Evolutionary conservation across 1,140 invertebrate species (phyloP).

Genomic region (Fragariocoptes setiger): DNA sequence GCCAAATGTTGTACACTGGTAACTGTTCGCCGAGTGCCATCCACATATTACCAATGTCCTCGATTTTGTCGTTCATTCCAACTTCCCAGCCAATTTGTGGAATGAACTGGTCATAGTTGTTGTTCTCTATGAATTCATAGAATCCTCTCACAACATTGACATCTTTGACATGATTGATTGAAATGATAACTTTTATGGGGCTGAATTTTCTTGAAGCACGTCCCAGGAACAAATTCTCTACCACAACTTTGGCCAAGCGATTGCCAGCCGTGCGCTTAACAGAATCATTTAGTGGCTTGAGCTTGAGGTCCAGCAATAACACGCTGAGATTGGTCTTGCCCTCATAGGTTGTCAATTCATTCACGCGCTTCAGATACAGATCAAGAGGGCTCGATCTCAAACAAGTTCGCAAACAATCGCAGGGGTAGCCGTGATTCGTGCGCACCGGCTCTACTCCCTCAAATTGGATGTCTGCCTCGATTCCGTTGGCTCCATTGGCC

Average conservation of each 20-base stretch:
- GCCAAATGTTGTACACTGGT: slow-evolving; percentile 11
- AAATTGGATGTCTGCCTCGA: slow-evolving; percentile 13
- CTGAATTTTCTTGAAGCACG: neutral
- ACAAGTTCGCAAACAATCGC: slow-evolving; percentile 13
- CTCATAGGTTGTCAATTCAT: slow-evolving; percentile 8
- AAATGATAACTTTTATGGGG: slow-evolving; percentile 6
- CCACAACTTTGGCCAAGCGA: slow-evolving; percentile 8
- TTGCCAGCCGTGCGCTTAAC: slow-evolving; percentile 9
- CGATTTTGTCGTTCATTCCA: slow-evolving; percentile 6
- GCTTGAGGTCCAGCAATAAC: slow-evolving; percentile 11
- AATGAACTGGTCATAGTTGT: neutral
- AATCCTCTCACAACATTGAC: slow-evolving; percentile 6
- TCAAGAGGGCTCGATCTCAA: slow-evolving; percentile 7
- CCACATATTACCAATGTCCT: slow-evolving; percentile 6
- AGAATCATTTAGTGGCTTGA: slow-evolving; percentile 3
- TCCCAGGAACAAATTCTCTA: slow-evolving; percentile 9
- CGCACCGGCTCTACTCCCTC: slow-evolving; percentile 7
- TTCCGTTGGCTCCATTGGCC: slow-evolving; percentile 11
- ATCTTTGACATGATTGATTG: slow-evolving; percentile 8
- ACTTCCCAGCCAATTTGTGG: slow-evolving; percentile 10
- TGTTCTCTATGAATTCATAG: neutral
- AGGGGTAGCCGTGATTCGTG: slow-evolving; percentile 12
- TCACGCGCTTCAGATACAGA: slow-evolving; percentile 8
- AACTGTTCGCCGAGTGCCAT: neutral
- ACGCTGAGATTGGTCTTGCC: slow-evolving; percentile 5